Evolutionary conservation across 2,888 invertebrate genomes (phyloP), one percentile per base, ranked within the genome.

Genomic region (Aricia artaxerxes): DNA sequence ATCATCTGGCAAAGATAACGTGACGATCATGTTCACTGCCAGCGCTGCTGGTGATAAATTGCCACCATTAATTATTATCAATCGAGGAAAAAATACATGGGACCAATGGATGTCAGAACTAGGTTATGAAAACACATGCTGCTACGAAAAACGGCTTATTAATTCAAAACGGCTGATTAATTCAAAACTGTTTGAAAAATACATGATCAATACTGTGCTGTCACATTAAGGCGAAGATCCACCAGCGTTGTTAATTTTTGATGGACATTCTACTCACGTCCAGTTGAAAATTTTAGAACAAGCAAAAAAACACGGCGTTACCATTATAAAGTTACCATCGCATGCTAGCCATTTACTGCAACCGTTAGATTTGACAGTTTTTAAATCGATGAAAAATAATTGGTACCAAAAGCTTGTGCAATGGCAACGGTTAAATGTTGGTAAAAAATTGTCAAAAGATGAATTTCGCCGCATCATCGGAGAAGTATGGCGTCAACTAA

Each of bases 51-150:
- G 85, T 35, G 83, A 84, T 16, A 85, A 85, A 82, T 78, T 81
- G 61, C 84, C 84, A 11, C 84, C 85, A 1, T 64, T 85, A 44
- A 85, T 86, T n/a, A 85, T 86, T n/a, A 80, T 86, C 0, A 84
- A 64, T 60, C 84, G 83, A 69, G 85, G 84, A 0, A 84, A 85
- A 80, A 53, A 85, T 83, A 38, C 84, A 78, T 80, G 89, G 86
- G 79, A 88, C 83, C 1, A 86, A 84, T 84, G 85, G 84, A 81
- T 53, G 38, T 80, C 78, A 31, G 69, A 75, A 38, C 73, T 78
- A 7, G 78, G 75, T 78, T 79, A 79, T 38, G 78, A 78, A 64
- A 38, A 24, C 16, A 80, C 78, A 80, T 35, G 79, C 79, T 2
- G 79, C 78, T 24, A 79, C 79, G 16, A 75, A 73, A 61, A 79